Percentiles rank a stretch among this genome's conserved stretches.
Conservation (phyloP, 2,888 invertebrate genomes). For the Ophonus ardosiacus region DNA sequence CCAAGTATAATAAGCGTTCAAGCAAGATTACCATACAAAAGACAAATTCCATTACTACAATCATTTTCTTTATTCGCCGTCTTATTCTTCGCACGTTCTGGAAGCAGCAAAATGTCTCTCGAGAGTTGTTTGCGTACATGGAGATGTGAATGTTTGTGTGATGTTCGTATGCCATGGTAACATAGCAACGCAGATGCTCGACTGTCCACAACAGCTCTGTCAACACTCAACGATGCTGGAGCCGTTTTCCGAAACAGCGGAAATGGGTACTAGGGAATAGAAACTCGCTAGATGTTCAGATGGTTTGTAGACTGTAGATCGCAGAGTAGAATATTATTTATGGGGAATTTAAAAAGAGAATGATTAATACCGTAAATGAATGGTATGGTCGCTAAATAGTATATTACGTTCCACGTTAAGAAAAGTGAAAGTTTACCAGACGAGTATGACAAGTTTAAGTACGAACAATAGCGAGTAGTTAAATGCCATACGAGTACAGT, state of each 20-base stretch:
- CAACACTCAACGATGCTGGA: not conserved
- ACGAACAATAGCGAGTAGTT: too few species aligned
- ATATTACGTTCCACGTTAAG: too few species aligned
- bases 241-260: not conserved
- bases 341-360: too few species aligned
- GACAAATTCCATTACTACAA: constrained; percentile 8
- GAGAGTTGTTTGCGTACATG: not conserved
- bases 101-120: not conserved
- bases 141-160: not conserved
- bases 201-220: constrained; percentile 5
- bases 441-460: too few species aligned
- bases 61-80: constrained; percentile 2
- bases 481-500: too few species aligned
- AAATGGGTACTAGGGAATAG: not conserved
- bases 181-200: not conserved
- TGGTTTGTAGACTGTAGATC: not conserved
- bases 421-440: too few species aligned
- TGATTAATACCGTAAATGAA: too few species aligned
- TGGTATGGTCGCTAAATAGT: too few species aligned
- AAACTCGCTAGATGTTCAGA: not conserved
- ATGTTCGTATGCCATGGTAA: not conserved
- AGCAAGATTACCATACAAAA: constrained; percentile 15
- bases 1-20: not conserved
- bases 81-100: constrained; percentile 21
- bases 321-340: not conserved